Base-by-base conservation (phyloP, 2,888 invertebrate species). In the Eustalomyia histrio region DNA sequence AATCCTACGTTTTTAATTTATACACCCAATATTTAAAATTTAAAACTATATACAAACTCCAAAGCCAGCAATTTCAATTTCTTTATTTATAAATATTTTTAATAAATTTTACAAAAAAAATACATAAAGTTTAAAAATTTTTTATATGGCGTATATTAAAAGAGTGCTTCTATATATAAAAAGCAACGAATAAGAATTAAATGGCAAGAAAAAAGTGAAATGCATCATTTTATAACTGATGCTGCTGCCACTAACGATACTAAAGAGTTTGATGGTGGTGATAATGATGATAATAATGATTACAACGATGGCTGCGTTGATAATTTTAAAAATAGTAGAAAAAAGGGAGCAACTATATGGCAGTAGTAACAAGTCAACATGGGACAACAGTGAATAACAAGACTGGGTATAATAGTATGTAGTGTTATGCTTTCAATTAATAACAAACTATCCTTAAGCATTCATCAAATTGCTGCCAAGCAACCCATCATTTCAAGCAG, bases 381-480 rank as follows among this genome's bases (percentile, higher is more conserved):
- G 58, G 64, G 60, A 76, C 24, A 65, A 50, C 64, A 76, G 50
- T 60, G 35, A 17, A 60, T 18, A 60, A 61, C 47, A 55, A 47
- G 65, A 61, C 60, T 47, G 60, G 35, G 6, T 81, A 71, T 71
- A 71, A 74, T 43, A 76, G 47, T 73, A 65, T 69, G 47, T 68
- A 69, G 67, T 64, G 64, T 74, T 81, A 8, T 71, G 72, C 79
- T 81, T 84, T 83, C 83, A 83, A 83, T 84, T 84, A 84, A 82
- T 78, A 75, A 79, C 83, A 81, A 83, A 79, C 83, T 82, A 81
- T 82, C 79, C 83, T 83, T 76, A 80, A 80, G 83, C 82, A 80
- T 80, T 83, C 83, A 81, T 83, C 80, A 83, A 75, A 83, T 79
- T 63, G 80, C 72, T 68, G 61, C 17, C 72, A 33, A 52, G 67